Conservation (phyloP, 2,113 vertebrate genomes). For the Narcine bancroftii region DNA sequence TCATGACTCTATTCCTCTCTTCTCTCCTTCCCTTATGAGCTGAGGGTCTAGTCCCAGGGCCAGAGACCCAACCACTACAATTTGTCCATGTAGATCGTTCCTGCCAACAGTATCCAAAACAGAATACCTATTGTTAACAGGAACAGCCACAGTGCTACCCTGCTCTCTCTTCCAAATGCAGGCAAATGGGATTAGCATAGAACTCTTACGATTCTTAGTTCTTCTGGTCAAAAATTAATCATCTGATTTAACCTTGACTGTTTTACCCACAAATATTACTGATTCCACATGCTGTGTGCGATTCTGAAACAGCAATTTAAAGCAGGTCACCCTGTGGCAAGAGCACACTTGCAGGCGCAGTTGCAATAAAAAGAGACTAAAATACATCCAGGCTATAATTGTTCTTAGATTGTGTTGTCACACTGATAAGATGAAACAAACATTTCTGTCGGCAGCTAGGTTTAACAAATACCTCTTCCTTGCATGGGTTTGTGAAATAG, state of each 20-base stretch:
- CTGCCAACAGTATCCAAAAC: no score
- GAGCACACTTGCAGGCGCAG: not conserved
- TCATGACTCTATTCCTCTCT: no score
- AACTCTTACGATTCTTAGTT: no score
- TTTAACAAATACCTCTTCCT: constrained; percentile 13
- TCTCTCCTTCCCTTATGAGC: no score
- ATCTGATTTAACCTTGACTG: not conserved
- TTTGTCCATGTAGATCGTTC: no score
- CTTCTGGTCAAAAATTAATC: not conserved
- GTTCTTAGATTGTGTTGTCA: constrained; percentile 34
- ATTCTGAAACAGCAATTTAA: not conserved
- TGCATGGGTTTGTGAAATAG: constrained; percentile 19
- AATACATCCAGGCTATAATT: constrained; percentile 10
- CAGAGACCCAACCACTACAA: no score
- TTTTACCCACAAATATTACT: not conserved
- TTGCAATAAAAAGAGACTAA: constrained; percentile 23
- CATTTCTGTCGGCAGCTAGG: constrained; percentile 24
- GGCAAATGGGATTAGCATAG: no score
- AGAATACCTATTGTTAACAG: no score
- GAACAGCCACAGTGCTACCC: no score
- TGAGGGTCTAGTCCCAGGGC: no score
- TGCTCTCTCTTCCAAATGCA: no score
- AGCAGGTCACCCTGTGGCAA: not conserved
- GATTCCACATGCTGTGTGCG: not conserved
- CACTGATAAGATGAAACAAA: constrained; percentile 37